Evolutionary conservation across 2,797 vertebrate species (phyloP).

Genomic region (Xiphorhynchus erythropygius): DNA sequence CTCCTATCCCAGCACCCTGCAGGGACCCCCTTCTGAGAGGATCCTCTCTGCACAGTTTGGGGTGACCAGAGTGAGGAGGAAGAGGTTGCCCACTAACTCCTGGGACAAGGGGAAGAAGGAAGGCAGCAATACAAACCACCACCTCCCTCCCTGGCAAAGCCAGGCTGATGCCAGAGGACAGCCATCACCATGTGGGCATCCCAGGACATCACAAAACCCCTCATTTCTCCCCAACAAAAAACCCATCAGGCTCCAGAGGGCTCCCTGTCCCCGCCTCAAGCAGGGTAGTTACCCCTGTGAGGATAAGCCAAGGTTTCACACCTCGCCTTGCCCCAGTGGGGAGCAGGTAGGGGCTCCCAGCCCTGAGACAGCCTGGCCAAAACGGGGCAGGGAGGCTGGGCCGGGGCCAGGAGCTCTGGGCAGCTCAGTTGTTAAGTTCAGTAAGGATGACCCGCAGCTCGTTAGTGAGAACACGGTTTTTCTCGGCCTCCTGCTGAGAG

Average conservation of each 20-base stretch:
- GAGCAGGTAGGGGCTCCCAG: background rate
- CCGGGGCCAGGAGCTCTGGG: background rate
- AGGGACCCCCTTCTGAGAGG: background rate
- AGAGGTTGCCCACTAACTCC: background rate
- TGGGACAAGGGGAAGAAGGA: background rate
- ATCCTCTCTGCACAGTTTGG: background rate
- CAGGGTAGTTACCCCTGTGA: background rate
- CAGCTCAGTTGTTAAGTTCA: conserved; percentile 75
- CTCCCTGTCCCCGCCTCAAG: background rate
- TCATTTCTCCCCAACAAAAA: background rate
- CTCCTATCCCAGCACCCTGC: background rate
- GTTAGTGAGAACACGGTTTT: conserved; percentile 72
- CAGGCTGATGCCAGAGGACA: background rate
- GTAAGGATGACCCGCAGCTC: conserved; percentile 76
- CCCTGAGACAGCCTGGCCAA: background rate
- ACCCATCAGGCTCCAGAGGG: background rate
- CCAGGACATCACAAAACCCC: background rate
- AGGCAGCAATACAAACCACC: background rate
- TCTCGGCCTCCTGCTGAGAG: conserved; percentile 73
- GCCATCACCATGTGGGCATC: fast-evolving
- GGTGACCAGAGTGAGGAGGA: background rate
- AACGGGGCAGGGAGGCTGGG: background rate
- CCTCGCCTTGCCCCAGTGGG: fast-evolving
- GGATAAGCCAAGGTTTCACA: background rate
- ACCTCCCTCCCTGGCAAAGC: background rate